Conservation (phyloP, 2,113 vertebrate genomes). For the Euleptes europaea region DNA sequence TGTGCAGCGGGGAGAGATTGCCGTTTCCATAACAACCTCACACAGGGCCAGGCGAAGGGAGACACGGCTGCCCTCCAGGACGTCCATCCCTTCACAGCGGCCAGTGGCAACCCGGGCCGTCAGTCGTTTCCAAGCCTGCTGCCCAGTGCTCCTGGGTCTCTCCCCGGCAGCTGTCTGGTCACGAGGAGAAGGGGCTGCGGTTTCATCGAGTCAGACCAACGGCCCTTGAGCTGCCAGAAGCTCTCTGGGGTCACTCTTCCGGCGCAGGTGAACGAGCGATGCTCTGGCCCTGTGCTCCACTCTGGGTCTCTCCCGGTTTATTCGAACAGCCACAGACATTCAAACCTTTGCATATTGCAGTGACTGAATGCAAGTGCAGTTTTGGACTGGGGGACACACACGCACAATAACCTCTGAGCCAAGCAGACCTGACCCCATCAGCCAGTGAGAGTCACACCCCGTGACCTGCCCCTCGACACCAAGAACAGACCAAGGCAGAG, state of each 20-base stretch:
- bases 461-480: neutral
- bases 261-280: neutral
- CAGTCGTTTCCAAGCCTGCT: neutral
- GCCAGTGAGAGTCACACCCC: neutral
- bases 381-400: neutral
- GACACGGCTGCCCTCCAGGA: rapidly evolving
- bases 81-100: neutral
- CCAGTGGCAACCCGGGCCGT: too few relatives aligned
- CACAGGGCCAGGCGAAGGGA: neutral
- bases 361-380: neutral
- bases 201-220: neutral
- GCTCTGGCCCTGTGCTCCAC: too few relatives aligned
- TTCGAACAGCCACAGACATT: too few relatives aligned
- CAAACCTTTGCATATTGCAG: neutral
- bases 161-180: neutral
- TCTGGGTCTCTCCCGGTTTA: too few relatives aligned
- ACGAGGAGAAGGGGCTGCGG: neutral
- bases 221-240: neutral
- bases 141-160: neutral
- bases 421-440: neutral
- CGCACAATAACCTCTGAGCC: neutral
- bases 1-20: conserved; percentile 55
- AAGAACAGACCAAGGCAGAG: neutral
- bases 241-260: neutral
- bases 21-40: conserved; percentile 55